A percentile compares a stretch with the other conserved stretches of the same genome.
These are phyloP conservation scores for Drosophila bunnanda DNA, from an alignment of 2,888 invertebrate species.

Conservation along the genomic window DNA sequence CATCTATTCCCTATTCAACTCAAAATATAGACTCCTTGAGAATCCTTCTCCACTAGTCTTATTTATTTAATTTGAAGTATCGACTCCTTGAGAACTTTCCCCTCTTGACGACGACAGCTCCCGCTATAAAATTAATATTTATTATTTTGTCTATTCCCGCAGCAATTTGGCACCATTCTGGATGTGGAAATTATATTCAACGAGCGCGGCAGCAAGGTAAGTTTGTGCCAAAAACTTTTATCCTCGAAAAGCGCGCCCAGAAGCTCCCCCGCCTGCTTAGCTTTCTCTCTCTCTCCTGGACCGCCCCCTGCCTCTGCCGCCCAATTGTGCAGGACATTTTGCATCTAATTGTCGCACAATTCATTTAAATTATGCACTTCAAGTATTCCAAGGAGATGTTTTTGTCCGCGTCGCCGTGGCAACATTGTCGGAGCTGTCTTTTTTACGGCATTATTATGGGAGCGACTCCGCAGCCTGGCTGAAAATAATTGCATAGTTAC, in stretches of 20 bases:
- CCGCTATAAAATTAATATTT: slow-evolving; percentile 19
- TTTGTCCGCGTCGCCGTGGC: slow-evolving; percentile 39
- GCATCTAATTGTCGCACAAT: slow-evolving; percentile 71
- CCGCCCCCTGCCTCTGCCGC: slow-evolving; percentile 7
- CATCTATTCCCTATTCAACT: not conserved
- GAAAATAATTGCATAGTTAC: slow-evolving; percentile 77
- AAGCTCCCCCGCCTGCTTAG: slow-evolving; percentile 15
- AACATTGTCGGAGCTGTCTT: slow-evolving; percentile 43
- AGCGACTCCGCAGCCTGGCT: slow-evolving; percentile 5
- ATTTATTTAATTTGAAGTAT: slow-evolving; percentile 6
- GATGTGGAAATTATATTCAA: slow-evolving; percentile 99
- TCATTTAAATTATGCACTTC: slow-evolving; percentile 79
- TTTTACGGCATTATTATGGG: slow-evolving; percentile 46
- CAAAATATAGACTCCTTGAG: not conserved
- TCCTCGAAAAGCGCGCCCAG: slow-evolving; percentile 11
- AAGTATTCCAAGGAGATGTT: slow-evolving; percentile 45
- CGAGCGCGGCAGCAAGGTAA: slow-evolving; percentile 99
- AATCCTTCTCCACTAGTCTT: not conserved
- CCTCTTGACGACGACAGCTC: slow-evolving; percentile 1
- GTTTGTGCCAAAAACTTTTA: slow-evolving; percentile 81
- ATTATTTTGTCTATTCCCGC: slow-evolving; percentile 39
- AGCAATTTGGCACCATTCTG: slow-evolving; percentile 99
- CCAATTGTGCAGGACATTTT: slow-evolving; percentile 41
- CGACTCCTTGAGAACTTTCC: slow-evolving; percentile 1
- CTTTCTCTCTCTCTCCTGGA: not conserved